Conservation (phyloP, 2,888 invertebrate species). For the Trachelus troglodyta region DNA sequence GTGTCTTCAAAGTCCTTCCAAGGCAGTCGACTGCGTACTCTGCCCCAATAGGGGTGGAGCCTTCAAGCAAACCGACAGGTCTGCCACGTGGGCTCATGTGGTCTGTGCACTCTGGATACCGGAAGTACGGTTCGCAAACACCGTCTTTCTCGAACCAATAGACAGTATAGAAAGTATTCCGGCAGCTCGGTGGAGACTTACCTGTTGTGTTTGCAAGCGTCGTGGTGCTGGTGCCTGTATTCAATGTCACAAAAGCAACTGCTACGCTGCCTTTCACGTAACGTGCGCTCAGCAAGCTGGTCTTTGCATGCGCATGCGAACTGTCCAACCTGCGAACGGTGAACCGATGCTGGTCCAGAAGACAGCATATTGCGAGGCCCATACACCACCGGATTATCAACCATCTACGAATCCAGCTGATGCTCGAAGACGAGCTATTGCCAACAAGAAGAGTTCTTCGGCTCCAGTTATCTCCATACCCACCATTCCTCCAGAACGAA, state of each 20-base stretch:
- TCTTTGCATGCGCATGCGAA: slow-evolving; percentile 96
- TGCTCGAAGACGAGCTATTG: slow-evolving; percentile 66
- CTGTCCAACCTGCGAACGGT: slow-evolving; percentile 77
- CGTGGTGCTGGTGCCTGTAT: slow-evolving; percentile 95
- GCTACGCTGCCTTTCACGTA: slow-evolving; percentile 98
- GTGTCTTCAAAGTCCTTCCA: slow-evolving; percentile 95
- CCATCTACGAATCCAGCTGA: slow-evolving; percentile 63
- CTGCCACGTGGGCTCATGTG: slow-evolving; percentile 96
- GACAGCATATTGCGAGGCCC: slow-evolving; percentile 95
- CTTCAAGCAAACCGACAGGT: slow-evolving; percentile 96
- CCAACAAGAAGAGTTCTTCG: slow-evolving; percentile 83
- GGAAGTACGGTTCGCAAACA: slow-evolving; percentile 97
- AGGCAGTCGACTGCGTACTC: slow-evolving; percentile 96
- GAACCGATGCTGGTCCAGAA: slow-evolving; percentile 90
- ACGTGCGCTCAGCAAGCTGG: slow-evolving; percentile 98
- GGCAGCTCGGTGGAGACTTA: slow-evolving; percentile 94
- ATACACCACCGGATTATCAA: slow-evolving; percentile 78
- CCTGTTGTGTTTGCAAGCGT: slow-evolving; percentile 96
- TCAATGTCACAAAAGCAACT: slow-evolving; percentile 96
- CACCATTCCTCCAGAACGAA: slow-evolving; percentile 88
- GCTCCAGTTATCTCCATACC: slow-evolving; percentile 94
- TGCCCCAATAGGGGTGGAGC: slow-evolving; percentile 99
- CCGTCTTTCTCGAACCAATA: slow-evolving; percentile 97
- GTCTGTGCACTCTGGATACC: slow-evolving; percentile 99
- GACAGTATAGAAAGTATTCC: slow-evolving; percentile 98